Base-by-base conservation (phyloP, 1,140 invertebrate genomes). In the Drosophila kohkoa region DNA sequence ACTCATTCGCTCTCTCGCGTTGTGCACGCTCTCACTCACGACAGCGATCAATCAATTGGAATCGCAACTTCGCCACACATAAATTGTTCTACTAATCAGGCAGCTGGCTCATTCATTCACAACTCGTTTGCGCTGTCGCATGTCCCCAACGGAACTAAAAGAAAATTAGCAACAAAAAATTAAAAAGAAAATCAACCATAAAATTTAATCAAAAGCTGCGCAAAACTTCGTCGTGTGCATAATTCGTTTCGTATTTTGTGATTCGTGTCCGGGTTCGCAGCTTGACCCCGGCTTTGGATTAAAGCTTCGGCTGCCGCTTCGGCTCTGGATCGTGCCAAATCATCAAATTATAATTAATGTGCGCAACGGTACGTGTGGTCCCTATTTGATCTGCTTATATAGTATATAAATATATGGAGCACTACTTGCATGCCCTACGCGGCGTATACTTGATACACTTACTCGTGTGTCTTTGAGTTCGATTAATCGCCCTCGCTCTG, bases 41-140 rank as follows among this genome's bases (percentile, higher is more conserved):
- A 28, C 52, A 69, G 68, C 68, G 75, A 88, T 88, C 85, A 83
- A 89, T 83, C 85, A 81, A 59, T 51, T 75, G 20, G 41, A 52
- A 54, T 45, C 49, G 20, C 63, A 38, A 30, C 45, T 38, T 70
- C 68, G 79, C 52, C 52, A 63, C 83, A 81, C 74, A 88, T 88
- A 88, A 85, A 88, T 81, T 73, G 75, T 81, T 89, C 70, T 66
- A 81, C 67, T 88, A 79, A 89, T 81, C 81, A 67, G 62, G 45
- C 81, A 63, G 65, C 62, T 45, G 82, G 65, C 83, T 79, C 86
- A 88, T 89, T 88, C 85, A 88, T 88, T 88, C 81, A 88, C 85
- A 88, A 88, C 85, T 88, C 85, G 85, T 88, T 89, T 75, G 75
- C 64, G 66, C 52, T 67, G 77, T 74, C 85, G 81, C 70, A 83